These are phyloP conservation scores for Odocoileus hemionus DNA, from an alignment of 2,113 vertebrate species.

Conservation along the genomic window DNA sequence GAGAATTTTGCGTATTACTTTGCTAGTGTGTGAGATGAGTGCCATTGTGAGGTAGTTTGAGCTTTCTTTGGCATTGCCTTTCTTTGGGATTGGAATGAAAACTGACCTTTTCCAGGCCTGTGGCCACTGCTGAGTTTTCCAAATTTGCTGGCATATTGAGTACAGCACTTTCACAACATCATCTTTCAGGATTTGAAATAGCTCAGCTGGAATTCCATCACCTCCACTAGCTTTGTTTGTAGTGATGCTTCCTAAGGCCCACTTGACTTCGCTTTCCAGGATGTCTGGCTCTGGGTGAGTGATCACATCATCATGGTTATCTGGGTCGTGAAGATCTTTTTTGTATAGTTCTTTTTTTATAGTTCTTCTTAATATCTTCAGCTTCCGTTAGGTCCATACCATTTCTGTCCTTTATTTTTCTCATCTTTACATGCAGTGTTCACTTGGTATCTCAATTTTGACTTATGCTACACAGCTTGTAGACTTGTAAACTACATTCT, in stretches of 20 bases:
- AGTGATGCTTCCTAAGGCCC: not conserved
- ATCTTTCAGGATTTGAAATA: not conserved
- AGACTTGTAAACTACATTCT: not conserved
- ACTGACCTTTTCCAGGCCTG: not conserved
- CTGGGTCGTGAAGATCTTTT: not conserved
- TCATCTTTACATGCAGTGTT: not conserved
- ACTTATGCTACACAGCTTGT: not conserved
- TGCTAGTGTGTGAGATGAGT: not conserved
- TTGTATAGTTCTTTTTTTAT: not conserved
- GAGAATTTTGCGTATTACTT: not conserved
- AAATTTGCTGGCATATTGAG: not conserved
- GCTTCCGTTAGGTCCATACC: not conserved
- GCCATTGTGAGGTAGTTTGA: not conserved
- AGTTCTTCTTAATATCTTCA: not conserved
- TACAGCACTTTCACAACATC: not conserved
- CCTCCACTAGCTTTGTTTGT: not conserved
- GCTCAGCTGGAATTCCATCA: not conserved
- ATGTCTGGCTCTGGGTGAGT: not conserved
- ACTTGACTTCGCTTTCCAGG: not conserved
- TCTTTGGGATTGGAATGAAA: not conserved
- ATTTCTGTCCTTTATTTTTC: not conserved
- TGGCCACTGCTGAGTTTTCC: not conserved
- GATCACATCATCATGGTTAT: not conserved
- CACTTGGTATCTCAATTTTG: not conserved
- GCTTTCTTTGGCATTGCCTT: not conserved